phyloP scores from a whole-genome alignment of 2,888 invertebrate genomes.

The Leistus spinibarbis region DNA sequence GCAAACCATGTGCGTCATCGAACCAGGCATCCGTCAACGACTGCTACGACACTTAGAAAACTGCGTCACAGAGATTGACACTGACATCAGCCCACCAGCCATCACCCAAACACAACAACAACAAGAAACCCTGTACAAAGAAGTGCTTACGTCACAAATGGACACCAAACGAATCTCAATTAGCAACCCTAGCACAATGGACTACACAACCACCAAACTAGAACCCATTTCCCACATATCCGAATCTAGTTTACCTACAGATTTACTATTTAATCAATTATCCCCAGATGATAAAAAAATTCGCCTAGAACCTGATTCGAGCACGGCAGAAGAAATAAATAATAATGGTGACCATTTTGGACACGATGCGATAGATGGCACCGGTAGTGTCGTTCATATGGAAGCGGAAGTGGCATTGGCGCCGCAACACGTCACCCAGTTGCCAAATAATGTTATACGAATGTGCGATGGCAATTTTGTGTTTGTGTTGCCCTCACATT shows the following conservation, averaged over 20 bases:
- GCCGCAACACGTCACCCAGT: constrained; percentile 53
- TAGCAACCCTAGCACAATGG: constrained; percentile 24
- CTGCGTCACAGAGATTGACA: constrained; percentile 66
- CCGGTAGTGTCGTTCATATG: not conserved
- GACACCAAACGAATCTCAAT: constrained; percentile 27
- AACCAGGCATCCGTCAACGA: constrained; percentile 64
- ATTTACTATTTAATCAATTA: constrained; percentile 10
- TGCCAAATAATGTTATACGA: constrained; percentile 62
- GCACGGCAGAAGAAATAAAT: constrained; percentile 53
- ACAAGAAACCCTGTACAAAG: constrained; percentile 33
- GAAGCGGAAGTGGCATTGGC: constrained; percentile 35
- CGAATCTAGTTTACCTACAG: constrained; percentile 25
- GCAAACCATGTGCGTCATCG: constrained; percentile 63
- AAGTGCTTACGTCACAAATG: constrained; percentile 12
- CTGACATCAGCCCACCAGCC: constrained; percentile 57
- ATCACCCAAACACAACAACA: constrained; percentile 44
- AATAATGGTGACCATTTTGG: constrained; percentile 46
- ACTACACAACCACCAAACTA: constrained; percentile 21
- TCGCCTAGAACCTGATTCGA: constrained; percentile 52
- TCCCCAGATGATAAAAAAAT: constrained; percentile 27
- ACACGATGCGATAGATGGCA: constrained; percentile 3
- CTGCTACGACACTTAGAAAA: constrained; percentile 65
- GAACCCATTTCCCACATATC: constrained; percentile 27
- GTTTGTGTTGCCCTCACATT: constrained; percentile 66
- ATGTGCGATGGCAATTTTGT: constrained; percentile 67